Base-by-base conservation (phyloP, 1,140 invertebrate species). In the Brachionus manjavacas region DNA sequence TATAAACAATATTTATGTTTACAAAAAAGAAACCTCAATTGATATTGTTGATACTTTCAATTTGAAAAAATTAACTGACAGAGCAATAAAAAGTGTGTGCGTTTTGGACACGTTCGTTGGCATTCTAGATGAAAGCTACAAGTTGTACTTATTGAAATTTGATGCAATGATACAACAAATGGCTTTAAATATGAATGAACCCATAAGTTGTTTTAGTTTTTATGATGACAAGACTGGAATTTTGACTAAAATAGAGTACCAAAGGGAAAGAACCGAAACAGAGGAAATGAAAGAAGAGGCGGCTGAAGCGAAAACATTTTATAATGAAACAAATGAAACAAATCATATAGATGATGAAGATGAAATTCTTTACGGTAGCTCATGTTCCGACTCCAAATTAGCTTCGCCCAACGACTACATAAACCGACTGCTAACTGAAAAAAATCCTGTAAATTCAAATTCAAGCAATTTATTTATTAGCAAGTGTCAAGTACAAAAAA, bases 321-420 rank as follows among this genome's bases (percentile, higher is more conserved):
- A 41, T 72, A 72, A 23, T 72, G 68, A 72, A 8, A 20, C 7
- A 20, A n/a, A n/a, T n/a, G 31, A 39, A 6, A 4, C 31, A 16
- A 72, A 20, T 72, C 20, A 43, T 43, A 7, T 72, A 12, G 68
- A 76, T 31, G 72, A 76, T 14, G 72, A 76, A 76, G 72, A 76
- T 25, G 72, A 76, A 49, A 28, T 76, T 20, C 25, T 76, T 12
- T 76, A 76, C 20, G 72, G 72, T 4, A 72, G 39, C 46, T 76
- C 72, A 49, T 25, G 41, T 25, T 9, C 31, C 8, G 68, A 72
- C 31, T 20, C 68, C 3, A 39, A 68, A 23, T 31, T 12, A 4
- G 16, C 68, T 9, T 72, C 68, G 11, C 28, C 68, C 7, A 72
- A 72, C 11, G 68, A 72, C 20, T 72, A 72, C n/a, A 72, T 72